Conservation (phyloP, 2,797 vertebrate species). For the Echiichthys vipera region DNA sequence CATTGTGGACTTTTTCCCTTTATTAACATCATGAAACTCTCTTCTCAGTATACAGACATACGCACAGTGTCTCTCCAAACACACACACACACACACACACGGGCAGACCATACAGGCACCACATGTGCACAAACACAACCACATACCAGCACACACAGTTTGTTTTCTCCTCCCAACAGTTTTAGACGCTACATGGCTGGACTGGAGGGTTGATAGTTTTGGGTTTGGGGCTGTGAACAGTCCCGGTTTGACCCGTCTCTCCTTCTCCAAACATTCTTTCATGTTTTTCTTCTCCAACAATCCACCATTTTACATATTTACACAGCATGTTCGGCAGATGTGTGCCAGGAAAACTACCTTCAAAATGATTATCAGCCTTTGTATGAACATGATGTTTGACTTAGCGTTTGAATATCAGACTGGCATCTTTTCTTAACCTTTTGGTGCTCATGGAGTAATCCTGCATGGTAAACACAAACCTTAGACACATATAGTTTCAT, state of each 20-base stretch:
- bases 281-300: slow-evolving; percentile 23
- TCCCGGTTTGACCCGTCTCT: slow-evolving; percentile 18
- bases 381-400: slow-evolving; percentile 20
- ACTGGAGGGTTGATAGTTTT: slow-evolving; percentile 23
- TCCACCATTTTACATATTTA: slow-evolving; percentile 41
- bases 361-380: slow-evolving; percentile 33
- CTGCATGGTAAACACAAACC: background rate
- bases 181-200: background rate
- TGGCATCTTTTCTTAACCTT: slow-evolving; percentile 10
- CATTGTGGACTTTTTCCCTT: background rate
- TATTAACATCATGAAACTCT: background rate
- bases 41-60: slow-evolving; percentile 1
- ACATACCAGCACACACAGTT: slow-evolving; percentile 17
- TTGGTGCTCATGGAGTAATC: background rate
- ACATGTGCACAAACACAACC: slow-evolving; percentile 13
- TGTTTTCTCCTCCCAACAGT: slow-evolving; percentile 11
- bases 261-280: slow-evolving; percentile 44
- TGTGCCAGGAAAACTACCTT: slow-evolving; percentile 1
- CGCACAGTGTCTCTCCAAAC: background rate
- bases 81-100: slow-evolving; percentile 3
- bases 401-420: slow-evolving; percentile 12
- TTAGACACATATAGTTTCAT: background rate
- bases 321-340: background rate
- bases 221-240: slow-evolving; percentile 11
- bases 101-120: slow-evolving; percentile 12